Percentiles rank a stretch among this genome's conserved stretches.
Conservation (phyloP, 2,888 invertebrate species). For the Ennomos fuscantarius region DNA sequence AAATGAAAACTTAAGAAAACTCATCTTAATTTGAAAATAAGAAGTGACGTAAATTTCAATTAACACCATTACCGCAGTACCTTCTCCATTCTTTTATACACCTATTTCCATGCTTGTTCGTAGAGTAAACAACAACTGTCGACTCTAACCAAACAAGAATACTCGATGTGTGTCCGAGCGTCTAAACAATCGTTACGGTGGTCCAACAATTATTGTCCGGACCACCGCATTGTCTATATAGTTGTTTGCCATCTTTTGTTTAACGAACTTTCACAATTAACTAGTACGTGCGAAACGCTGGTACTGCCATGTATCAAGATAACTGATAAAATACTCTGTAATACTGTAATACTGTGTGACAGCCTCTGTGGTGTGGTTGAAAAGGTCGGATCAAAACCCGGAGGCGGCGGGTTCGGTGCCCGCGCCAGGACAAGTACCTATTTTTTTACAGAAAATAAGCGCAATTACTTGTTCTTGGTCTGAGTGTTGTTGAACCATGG, state of each 20-base stretch:
- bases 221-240: slow-evolving; percentile 57
- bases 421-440: too few species aligned
- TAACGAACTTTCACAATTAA: slow-evolving; percentile 79
- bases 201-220: slow-evolving; percentile 67
- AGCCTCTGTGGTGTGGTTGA: too few species aligned
- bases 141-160: slow-evolving; percentile 69
- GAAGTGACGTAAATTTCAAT: neutral
- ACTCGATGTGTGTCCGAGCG: slow-evolving; percentile 60
- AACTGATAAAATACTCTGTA: too few species aligned
- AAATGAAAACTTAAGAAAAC: too few species aligned
- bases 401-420: too few species aligned
- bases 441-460: too few species aligned
- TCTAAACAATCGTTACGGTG: slow-evolving; percentile 53
- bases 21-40: too few species aligned
- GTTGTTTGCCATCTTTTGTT: slow-evolving; percentile 65
- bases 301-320: too few species aligned
- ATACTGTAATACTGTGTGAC: too few species aligned
- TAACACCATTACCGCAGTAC: slow-evolving; percentile 21
- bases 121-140: slow-evolving; percentile 60
- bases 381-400: too few species aligned
- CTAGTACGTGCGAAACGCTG: slow-evolving; percentile 55
- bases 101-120: slow-evolving; percentile 49
- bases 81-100: slow-evolving; percentile 29
- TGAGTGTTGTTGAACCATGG: too few species aligned
- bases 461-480: too few species aligned